These are phyloP conservation scores for Cosmopolites sordidus DNA, from an alignment of 2,888 invertebrate genomes.

Conservation along the genomic window DNA sequence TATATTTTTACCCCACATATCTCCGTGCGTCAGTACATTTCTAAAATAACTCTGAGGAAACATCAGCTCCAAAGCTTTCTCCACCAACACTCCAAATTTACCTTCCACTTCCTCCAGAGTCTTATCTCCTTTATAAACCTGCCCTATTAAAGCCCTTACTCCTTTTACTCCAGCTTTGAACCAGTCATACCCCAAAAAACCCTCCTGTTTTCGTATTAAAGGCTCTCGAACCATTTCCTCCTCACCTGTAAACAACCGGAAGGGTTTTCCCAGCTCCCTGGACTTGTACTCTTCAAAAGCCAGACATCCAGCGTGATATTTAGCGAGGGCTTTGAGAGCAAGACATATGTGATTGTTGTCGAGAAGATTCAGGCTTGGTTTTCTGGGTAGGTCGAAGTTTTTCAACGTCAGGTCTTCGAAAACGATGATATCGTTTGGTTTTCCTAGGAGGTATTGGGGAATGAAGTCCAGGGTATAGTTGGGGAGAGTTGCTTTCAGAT, in stretches of 20 bases:
- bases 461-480: slow-evolving; percentile 14
- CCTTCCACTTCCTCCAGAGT: slow-evolving; percentile 12
- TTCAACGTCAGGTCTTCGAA: slow-evolving; percentile 24
- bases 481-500: slow-evolving; percentile 13
- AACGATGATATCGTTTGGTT: slow-evolving; percentile 19
- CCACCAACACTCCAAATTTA: slow-evolving; percentile 18
- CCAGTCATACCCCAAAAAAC: slow-evolving; percentile 21
- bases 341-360: slow-evolving; percentile 22
- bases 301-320: slow-evolving; percentile 25
- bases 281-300: slow-evolving; percentile 26
- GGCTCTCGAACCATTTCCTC: slow-evolving; percentile 21
- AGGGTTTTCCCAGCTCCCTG: slow-evolving; percentile 10
- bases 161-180: slow-evolving; percentile 19
- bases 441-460: slow-evolving; percentile 17
- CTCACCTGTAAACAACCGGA: slow-evolving; percentile 17
- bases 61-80: slow-evolving; percentile 20
- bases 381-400: slow-evolving; percentile 18
- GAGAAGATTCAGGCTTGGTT: slow-evolving; percentile 17
- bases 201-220: slow-evolving; percentile 17
- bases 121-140: slow-evolving; percentile 4
- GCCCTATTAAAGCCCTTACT: slow-evolving; percentile 13
- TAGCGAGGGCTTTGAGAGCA: slow-evolving; percentile 21
- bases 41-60: slow-evolving; percentile 17
- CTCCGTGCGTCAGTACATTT: slow-evolving; percentile 24
- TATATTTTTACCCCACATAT: slow-evolving; percentile 25